phyloP scores from a whole-genome alignment of 2,888 invertebrate genomes.

The Ennomos quercinarius region DNA sequence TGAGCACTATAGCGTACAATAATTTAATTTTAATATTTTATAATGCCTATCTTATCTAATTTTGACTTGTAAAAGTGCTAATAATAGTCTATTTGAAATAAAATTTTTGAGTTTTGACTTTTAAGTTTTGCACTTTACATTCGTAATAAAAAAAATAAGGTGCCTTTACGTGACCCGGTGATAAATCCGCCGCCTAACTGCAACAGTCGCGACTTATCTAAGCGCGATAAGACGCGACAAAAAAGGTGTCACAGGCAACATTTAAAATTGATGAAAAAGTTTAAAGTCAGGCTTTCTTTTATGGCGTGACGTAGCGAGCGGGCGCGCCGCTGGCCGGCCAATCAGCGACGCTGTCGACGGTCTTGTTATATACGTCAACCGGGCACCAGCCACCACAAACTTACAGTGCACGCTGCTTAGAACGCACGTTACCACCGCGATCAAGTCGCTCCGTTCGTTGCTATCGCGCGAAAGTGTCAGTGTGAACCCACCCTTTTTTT shows the following conservation, averaged over 20 bases:
- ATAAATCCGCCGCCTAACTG: background rate
- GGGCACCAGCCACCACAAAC: conserved; percentile 64
- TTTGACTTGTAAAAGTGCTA: no score
- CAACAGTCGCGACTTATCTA: conserved; percentile 4
- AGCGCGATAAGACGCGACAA: conserved; percentile 16
- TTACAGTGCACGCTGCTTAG: conserved; percentile 56
- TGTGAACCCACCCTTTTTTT: conserved; percentile 44
- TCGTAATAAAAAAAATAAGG: no score
- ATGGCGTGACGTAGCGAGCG: conserved; percentile 68
- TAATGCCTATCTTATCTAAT: no score
- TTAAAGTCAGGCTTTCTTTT: conserved; percentile 63
- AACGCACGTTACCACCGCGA: conserved; percentile 60
- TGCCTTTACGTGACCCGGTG: background rate
- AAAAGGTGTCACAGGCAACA: conserved; percentile 40
- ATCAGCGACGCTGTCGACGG: conserved; percentile 52
- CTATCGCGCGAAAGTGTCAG: conserved; percentile 60
- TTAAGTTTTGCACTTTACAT: no score
- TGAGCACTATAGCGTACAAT: no score
- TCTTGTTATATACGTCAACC: conserved; percentile 70
- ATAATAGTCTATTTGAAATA: no score
- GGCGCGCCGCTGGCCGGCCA: conserved; percentile 68
- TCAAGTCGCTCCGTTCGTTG: conserved; percentile 36
- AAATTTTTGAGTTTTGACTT: no score
- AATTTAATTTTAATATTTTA: no score
- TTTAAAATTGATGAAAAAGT: conserved; percentile 50